phyloP scores from a whole-genome alignment of 1,140 invertebrate species.

The Camponotus vicinus region DNA sequence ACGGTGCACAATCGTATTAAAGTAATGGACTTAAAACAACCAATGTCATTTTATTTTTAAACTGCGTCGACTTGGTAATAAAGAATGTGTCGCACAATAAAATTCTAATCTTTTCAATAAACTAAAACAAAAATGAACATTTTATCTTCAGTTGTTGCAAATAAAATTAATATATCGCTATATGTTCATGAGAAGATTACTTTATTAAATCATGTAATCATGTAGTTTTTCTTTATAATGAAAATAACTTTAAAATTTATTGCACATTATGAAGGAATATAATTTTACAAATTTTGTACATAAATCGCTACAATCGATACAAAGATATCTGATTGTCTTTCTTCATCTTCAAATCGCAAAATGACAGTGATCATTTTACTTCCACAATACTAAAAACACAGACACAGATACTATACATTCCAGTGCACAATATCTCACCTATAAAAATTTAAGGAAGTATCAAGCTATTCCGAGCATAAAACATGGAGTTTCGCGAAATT shows the following conservation, averaged over 20 bases:
- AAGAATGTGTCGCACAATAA: background rate
- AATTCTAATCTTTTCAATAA: background rate
- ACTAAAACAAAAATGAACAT: background rate
- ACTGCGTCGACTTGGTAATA: background rate
- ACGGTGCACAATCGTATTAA: background rate
- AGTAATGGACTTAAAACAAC: constrained; percentile 17
- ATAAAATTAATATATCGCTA: constrained; percentile 10
- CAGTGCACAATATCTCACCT: background rate
- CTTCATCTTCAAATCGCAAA: background rate
- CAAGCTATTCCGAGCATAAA: background rate
- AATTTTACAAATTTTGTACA: constrained; percentile 15
- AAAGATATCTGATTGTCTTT: constrained; percentile 26
- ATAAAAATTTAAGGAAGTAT: constrained; percentile 2
- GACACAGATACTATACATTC: no score
- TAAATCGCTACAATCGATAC: background rate
- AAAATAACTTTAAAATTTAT: background rate
- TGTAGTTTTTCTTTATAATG: background rate
- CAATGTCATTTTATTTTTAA: constrained; percentile 33
- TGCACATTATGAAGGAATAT: background rate
- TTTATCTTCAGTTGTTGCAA: background rate
- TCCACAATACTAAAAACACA: background rate
- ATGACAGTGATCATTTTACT: constrained; percentile 31
- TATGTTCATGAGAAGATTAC: background rate
- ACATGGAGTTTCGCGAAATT: constrained; percentile 26
- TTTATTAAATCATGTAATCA: background rate